These are phyloP conservation scores for Picathartes gymnocephalus DNA, from an alignment of 2,113 vertebrate species.

Conservation along the genomic window DNA sequence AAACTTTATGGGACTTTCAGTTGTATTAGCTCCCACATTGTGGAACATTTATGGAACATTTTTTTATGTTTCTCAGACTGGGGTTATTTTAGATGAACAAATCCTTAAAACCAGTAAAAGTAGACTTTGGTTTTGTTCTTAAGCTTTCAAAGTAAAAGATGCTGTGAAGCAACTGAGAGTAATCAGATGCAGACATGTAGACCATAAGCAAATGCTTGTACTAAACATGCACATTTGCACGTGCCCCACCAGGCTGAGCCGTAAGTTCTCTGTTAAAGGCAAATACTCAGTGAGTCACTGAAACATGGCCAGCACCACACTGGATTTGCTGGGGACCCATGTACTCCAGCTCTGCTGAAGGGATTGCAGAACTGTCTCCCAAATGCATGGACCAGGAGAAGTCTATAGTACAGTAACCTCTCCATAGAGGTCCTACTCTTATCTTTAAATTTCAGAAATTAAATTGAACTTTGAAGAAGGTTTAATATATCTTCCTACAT, in stretches of 20 bases:
- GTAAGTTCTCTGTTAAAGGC: neutral
- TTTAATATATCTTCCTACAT: neutral
- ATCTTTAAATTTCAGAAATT: neutral
- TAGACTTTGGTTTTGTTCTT: constrained; percentile 28
- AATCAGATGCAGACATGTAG: constrained; percentile 42
- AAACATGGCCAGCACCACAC: neutral
- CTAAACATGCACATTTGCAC: constrained; percentile 1
- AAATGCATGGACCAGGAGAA: neutral
- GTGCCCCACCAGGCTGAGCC: neutral
- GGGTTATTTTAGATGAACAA: constrained; percentile 27
- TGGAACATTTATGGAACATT: neutral
- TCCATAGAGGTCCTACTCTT: neutral
- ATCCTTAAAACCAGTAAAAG: constrained; percentile 31
- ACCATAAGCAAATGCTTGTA: neutral
- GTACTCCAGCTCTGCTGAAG: neutral
- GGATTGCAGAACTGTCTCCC: neutral
- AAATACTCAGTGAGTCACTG: neutral
- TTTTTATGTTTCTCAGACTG: neutral
- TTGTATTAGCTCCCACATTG: neutral
- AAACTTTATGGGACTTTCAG: neutral
- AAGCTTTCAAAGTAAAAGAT: constrained; percentile 41
- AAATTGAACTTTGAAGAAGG: neutral
- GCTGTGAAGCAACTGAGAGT: constrained; percentile 27
- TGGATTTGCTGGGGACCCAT: neutral
- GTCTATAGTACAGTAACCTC: neutral